Percentiles rank a stretch among this genome's conserved stretches.
Conservation (phyloP, 2,113 vertebrate species). For the Prolemur simus region DNA sequence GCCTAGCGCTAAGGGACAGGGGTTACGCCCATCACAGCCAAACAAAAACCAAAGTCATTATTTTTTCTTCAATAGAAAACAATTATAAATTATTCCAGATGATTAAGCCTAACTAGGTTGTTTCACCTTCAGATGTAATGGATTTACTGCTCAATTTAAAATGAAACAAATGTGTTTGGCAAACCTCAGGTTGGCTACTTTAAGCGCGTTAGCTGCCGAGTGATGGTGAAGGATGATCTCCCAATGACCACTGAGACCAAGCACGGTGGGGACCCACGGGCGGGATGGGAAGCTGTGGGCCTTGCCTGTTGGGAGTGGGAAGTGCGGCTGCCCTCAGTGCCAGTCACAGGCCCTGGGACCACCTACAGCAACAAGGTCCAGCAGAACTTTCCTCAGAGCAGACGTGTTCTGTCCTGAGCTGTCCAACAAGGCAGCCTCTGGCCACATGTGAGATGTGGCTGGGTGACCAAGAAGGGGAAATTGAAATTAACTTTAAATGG, state of each 20-base stretch:
- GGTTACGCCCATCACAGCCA: not conserved
- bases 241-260: rapidly evolving
- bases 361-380: not conserved
- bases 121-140: not conserved
- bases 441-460: rapidly evolving
- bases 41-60: not conserved
- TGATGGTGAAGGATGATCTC: not conserved
- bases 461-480: not conserved
- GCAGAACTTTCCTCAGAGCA: not conserved
- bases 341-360: not conserved
- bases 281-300: no score
- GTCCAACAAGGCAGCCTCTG: not conserved
- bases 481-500: no score
- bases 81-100: not conserved
- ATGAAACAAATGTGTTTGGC: not conserved
- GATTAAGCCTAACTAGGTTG: not conserved
- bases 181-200: not conserved
- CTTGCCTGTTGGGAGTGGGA: not conserved
- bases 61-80: not conserved
- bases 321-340: no score
- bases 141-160: not conserved
- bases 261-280: not conserved
- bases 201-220: not conserved
- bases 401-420: no score
- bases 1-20: rapidly evolving